phyloP scores from a whole-genome alignment of 2,113 vertebrate species.

The Dryoscopus gambensis region DNA sequence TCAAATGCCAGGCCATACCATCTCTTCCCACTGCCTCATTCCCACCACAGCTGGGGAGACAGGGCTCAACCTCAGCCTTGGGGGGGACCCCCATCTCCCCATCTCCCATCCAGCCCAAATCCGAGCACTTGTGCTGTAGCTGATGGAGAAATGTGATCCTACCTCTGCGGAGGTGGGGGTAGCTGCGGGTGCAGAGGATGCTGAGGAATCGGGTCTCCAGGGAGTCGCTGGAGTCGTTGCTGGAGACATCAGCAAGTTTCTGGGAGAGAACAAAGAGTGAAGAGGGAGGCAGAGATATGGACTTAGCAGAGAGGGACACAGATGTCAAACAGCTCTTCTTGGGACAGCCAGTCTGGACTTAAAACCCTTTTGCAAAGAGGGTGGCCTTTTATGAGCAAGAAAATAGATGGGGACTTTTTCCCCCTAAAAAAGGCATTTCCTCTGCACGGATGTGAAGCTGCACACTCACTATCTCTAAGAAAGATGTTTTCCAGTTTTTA shows the following conservation, averaged over 20 bases:
- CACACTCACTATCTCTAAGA: not conserved
- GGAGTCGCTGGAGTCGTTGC: conserved; percentile 82
- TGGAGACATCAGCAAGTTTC: conserved; percentile 87
- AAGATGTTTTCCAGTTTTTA: not conserved
- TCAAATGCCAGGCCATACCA: not conserved
- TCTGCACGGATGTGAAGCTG: not conserved
- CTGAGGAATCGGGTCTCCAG: conserved; percentile 92
- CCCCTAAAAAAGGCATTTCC: not conserved
- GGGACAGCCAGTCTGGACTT: not conserved
- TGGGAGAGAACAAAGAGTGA: conserved; percentile 23
- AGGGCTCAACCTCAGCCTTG: not conserved
- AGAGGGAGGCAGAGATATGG: not conserved
- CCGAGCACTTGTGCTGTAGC: not conserved
- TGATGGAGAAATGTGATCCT: not conserved
- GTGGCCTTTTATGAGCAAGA: not conserved
- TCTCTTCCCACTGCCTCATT: not conserved
- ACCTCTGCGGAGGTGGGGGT: conserved; percentile 91
- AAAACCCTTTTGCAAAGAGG: not conserved
- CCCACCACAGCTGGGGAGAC: not conserved
- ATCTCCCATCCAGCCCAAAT: not conserved
- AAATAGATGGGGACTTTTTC: not conserved
- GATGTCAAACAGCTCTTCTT: not conserved
- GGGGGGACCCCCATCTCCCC: not conserved
- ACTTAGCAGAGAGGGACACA: not conserved
- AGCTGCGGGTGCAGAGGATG: conserved; percentile 92